A percentile compares a stretch with the other conserved stretches of the same genome.
Conservation (phyloP, 2,113 vertebrate genomes). For the Tragulus kanchil region DNA sequence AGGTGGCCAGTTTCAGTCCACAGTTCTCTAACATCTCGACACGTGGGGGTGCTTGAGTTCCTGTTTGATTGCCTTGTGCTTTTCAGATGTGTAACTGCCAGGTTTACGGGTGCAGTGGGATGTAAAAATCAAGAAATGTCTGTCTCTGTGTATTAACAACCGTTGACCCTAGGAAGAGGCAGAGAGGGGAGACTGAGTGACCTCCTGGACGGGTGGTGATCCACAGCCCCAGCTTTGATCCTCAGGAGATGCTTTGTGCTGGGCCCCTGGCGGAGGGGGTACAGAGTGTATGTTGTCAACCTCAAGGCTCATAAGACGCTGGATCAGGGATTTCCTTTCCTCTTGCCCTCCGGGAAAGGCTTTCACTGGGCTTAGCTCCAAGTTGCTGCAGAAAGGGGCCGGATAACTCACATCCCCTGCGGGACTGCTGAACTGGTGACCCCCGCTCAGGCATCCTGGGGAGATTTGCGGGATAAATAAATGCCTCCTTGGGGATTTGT, state of each 20-base stretch:
- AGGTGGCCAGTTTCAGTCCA: background rate
- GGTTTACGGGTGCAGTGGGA: background rate
- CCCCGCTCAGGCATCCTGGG: background rate
- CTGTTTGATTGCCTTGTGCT: background rate
- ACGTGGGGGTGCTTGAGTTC: background rate
- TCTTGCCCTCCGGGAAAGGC: background rate
- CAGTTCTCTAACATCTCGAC: background rate
- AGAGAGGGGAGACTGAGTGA: background rate
- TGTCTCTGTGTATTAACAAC: background rate
- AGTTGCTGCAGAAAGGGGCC: background rate
- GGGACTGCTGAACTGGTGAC: background rate
- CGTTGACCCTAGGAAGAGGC: background rate
- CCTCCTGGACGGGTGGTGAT: background rate
- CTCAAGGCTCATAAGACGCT: slow-evolving; percentile 14
- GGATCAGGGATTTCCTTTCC: slow-evolving; percentile 29
- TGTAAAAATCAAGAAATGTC: slow-evolving; percentile 11
- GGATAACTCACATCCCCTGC: background rate
- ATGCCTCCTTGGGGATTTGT: slow-evolving; percentile 15
- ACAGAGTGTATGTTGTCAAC: background rate
- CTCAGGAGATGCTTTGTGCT: slow-evolving; percentile 10
- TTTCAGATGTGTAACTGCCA: slow-evolving; percentile 21
- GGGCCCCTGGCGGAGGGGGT: background rate
- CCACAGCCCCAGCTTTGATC: background rate
- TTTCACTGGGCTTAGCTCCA: background rate
- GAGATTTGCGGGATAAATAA: slow-evolving; percentile 45